A percentile compares a stretch with the other conserved stretches of the same genome.
These are phyloP conservation scores for Chaetogeoica ovagalla DNA, from an alignment of 2,888 invertebrate species.

Conservation along the genomic window DNA sequence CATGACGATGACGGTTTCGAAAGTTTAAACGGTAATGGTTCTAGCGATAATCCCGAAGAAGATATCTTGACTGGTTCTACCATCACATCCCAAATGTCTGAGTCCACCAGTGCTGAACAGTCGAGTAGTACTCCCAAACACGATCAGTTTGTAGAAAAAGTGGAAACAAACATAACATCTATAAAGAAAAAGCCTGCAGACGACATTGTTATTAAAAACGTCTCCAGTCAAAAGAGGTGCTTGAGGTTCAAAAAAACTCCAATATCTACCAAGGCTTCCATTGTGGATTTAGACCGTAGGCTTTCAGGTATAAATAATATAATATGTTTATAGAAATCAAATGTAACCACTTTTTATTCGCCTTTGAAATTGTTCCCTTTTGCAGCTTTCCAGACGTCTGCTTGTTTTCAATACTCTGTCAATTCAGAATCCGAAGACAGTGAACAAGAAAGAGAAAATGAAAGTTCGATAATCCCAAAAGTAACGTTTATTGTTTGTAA, in stretches of 20 bases:
- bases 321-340: background rate
- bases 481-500: conserved; percentile 7
- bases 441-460: conserved; percentile 43
- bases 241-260: conserved; percentile 43
- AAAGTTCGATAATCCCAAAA: conserved; percentile 14
- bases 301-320: conserved; percentile 26
- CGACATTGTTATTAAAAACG: conserved; percentile 17
- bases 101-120: conserved; percentile 53
- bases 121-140: conserved; percentile 50
- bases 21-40: conserved; percentile 76
- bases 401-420: conserved; percentile 33
- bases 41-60: conserved; percentile 64
- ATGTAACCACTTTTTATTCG: no score
- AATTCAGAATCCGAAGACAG: conserved; percentile 50
- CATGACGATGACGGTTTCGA: conserved; percentile 81
- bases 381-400: conserved; percentile 41
- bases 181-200: conserved; percentile 1
- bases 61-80: conserved; percentile 53
- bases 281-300: conserved; percentile 46
- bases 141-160: background rate
- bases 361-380: background rate
- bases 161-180: background rate
- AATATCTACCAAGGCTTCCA: conserved; percentile 30
- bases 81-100: conserved; percentile 50
- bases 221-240: conserved; percentile 32